phyloP scores from a whole-genome alignment of 2,113 vertebrate species.

The Rhipidura dahli region DNA sequence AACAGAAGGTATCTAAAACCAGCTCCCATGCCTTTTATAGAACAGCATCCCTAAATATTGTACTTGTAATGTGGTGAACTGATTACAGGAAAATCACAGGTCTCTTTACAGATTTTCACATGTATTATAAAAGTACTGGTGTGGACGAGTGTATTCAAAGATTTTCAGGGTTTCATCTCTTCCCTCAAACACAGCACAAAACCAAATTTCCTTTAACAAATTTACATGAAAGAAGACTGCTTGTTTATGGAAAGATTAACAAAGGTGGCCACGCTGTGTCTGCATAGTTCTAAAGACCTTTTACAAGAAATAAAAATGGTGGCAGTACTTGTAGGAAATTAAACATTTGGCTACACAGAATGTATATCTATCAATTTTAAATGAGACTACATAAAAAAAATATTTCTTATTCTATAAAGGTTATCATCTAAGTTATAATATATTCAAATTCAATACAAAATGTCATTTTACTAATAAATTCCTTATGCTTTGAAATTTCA shows the following conservation, averaged over 20 bases:
- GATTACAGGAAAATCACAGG: not conserved
- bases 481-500: constrained; percentile 54
- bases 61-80: not conserved
- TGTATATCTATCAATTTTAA: constrained; percentile 67
- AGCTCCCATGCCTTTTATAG: not conserved
- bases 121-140: not conserved
- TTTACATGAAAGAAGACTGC: not conserved
- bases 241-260: not conserved
- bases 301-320: constrained; percentile 41
- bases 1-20: constrained; percentile 12
- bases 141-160: not conserved
- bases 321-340: constrained; percentile 47
- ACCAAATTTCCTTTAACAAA: not conserved
- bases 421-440: constrained; percentile 56
- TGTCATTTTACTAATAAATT: constrained; percentile 62
- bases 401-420: constrained; percentile 47
- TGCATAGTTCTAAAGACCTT: not conserved
- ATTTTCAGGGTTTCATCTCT: not conserved
- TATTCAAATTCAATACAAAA: constrained; percentile 65
- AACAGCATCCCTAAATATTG: not conserved
- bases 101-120: not conserved
- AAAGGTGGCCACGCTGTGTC: not conserved
- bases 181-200: not conserved
- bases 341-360: constrained; percentile 57
- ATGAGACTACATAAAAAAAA: constrained; percentile 45